Base-by-base conservation (phyloP, 1,140 invertebrate genomes). In the Aphaenogaster floridana region DNA sequence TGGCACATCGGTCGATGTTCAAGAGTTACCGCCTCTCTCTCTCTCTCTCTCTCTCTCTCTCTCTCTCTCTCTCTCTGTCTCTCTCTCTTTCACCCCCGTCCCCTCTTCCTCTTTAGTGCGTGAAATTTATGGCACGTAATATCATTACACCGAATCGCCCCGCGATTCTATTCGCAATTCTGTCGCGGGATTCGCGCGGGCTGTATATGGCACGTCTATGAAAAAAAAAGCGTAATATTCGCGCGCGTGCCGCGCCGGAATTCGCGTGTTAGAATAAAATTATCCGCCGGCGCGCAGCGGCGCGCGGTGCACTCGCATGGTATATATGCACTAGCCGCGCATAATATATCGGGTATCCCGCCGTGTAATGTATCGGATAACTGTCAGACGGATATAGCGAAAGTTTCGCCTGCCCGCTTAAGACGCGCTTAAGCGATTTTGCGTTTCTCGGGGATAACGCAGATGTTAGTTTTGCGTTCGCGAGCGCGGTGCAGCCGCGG, bases 221-320 rank as follows among this genome's bases (percentile, higher is more conserved):
- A 48, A 42, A 42, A 80, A 86, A 86, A 86, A 79, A 57, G 61
- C 54, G 39, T 50, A 80, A 79, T 42, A 39, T 72, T 69, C 79
- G 64, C 52, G 64, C 52, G 45, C 45, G 54, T 34, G 48, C 61
- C 52, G 34, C 77, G 63, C 45, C 63, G 69, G 64, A 90, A 90
- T 90, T 90, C 80, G 88, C 89, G 86, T 81, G 61, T 57, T 80
- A 39, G 84, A 90, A 90, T 88, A 89, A 90, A 90, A 90, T 90
- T 88, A 90, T 90, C 84, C 85, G 54, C 42, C 77, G 71, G 72
- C 71, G 66, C 61, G 52, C 63, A 64, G 72, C 21, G 34, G 21
- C 28, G 34, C 21, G 34, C 34, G 78, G 78, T 50, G 63, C 89
- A 87, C 72, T 84, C 83, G 83, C 34, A 17, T 71, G 76, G 52